These are phyloP conservation scores for Diglossa brunneiventris DNA, from an alignment of 2,113 vertebrate genomes.

Conservation along the genomic window DNA sequence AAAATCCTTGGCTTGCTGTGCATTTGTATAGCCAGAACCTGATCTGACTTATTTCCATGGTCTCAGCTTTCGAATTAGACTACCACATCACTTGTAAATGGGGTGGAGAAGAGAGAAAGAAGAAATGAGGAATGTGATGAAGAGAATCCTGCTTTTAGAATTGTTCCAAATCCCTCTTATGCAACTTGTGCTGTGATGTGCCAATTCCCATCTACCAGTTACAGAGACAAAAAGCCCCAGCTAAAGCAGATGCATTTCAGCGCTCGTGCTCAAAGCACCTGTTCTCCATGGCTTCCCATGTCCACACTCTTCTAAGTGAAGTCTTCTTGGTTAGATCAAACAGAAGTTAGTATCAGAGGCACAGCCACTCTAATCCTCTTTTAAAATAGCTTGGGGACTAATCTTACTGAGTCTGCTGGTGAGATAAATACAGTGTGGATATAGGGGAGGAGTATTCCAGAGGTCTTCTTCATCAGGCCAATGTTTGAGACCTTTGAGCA, in stretches of 20 bases:
- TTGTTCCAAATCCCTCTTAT: neutral
- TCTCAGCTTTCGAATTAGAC: neutral
- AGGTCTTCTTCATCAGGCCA: neutral
- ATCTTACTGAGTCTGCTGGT: neutral
- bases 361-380: neutral
- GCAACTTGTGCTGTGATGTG: neutral
- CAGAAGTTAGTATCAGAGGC: neutral
- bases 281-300: neutral
- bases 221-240: neutral
- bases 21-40: neutral
- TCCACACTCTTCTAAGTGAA: neutral
- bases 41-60: neutral
- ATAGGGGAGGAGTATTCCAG: neutral
- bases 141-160: neutral
- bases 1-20: neutral
- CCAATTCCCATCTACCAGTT: fast-evolving
- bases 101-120: neutral
- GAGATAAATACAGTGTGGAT: neutral
- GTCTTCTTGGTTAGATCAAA: neutral
- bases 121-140: neutral
- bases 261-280: neutral
- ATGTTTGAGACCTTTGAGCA: neutral
- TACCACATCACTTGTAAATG: neutral
- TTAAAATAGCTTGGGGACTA: neutral
- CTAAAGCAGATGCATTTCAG: neutral